These are phyloP conservation scores for Ricordea florida DNA, from an alignment of 92 coral and sea anemone species.

Conservation along the genomic window DNA sequence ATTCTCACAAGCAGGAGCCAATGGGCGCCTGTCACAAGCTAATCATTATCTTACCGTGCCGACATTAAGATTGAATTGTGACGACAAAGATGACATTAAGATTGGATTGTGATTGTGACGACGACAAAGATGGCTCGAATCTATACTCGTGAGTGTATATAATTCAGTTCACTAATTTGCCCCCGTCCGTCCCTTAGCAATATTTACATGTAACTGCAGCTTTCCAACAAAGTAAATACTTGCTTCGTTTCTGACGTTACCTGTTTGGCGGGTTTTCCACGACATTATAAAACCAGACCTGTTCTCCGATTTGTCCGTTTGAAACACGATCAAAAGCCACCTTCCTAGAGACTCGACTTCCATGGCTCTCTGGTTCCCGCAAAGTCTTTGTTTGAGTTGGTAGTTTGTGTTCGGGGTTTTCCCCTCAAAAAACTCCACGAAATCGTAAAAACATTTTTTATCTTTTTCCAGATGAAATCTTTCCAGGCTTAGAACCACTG, in stretches of 20 bases:
- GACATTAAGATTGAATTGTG: too few relatives aligned
- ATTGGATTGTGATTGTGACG: too few relatives aligned
- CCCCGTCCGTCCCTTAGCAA: too few relatives aligned
- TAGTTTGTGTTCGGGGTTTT: constrained; percentile 7
- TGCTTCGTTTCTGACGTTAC: neutral
- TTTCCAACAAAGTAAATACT: too few relatives aligned
- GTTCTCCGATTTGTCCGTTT: constrained; percentile 55
- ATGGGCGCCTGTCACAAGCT: too few relatives aligned
- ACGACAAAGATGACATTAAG: too few relatives aligned
- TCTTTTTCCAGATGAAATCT: constrained; percentile 80
- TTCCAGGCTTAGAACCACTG: constrained; percentile 60
- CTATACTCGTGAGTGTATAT: too few relatives aligned
- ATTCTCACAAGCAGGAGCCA: too few relatives aligned
- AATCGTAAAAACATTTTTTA: constrained; percentile 94
- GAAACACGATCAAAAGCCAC: constrained; percentile 49
- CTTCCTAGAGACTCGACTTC: constrained; percentile 50
- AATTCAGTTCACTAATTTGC: too few relatives aligned
- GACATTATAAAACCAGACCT: constrained; percentile 59
- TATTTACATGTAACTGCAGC: too few relatives aligned
- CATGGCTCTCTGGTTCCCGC: constrained; percentile 32
- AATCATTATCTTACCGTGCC: too few relatives aligned
- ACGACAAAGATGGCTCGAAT: too few relatives aligned
- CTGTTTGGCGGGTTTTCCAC: constrained; percentile 25
- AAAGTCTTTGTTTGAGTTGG: constrained; percentile 28
- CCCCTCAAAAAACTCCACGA: constrained; percentile 66